Conservation (phyloP, 2,888 invertebrate species). For the Lasioglossum figueresi region DNA sequence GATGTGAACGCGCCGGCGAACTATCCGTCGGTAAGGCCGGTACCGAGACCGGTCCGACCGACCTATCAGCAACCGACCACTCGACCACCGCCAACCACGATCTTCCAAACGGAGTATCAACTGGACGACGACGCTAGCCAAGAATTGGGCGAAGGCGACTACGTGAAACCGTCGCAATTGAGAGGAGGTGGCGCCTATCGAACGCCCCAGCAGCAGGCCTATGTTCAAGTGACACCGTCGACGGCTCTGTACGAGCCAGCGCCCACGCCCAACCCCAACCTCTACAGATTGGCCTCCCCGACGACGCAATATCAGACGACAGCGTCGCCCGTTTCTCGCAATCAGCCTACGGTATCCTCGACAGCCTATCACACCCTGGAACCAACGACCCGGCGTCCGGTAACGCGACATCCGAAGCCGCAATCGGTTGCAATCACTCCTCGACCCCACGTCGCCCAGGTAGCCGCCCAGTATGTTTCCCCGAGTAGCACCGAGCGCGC, state of each 20-base stretch:
- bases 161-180: conserved; percentile 85
- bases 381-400: conserved; percentile 75
- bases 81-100: conserved; percentile 87
- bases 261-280: conserved; percentile 85
- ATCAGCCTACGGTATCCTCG: conserved; percentile 71
- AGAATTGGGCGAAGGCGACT: conserved; percentile 86
- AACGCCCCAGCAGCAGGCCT: conserved; percentile 82
- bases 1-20: conserved; percentile 87
- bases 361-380: conserved; percentile 76
- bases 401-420: conserved; percentile 74
- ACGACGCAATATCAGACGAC: conserved; percentile 88
- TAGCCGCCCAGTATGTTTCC: conserved; percentile 81
- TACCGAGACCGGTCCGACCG: conserved; percentile 83
- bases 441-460: conserved; percentile 83
- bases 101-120: conserved; percentile 89
- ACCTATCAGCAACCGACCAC: conserved; percentile 83
- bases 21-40: conserved; percentile 86
- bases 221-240: conserved; percentile 75
- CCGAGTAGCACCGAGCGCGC: conserved; percentile 83
- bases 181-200: conserved; percentile 82
- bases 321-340: conserved; percentile 84
- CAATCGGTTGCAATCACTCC: conserved; percentile 86
- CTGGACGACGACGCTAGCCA: conserved; percentile 85
- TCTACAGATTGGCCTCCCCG: conserved; percentile 84
- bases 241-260: conserved; percentile 75